phyloP scores from a whole-genome alignment of 2,113 vertebrate species.

The Ailurus styani region DNA sequence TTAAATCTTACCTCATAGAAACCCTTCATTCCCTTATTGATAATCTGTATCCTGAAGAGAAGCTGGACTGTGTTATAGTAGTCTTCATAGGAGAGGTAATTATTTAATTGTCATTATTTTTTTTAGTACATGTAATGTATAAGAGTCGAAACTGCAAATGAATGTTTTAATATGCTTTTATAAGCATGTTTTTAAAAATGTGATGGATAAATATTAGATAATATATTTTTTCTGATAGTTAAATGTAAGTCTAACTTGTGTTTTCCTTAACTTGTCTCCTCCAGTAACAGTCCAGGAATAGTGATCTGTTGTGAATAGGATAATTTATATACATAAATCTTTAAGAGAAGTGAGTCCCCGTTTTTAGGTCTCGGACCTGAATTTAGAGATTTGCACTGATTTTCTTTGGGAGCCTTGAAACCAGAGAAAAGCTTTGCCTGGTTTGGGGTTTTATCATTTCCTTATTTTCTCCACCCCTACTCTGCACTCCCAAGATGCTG shows the following conservation, averaged over 20 bases:
- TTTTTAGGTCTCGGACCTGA: neutral
- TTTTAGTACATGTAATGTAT: neutral
- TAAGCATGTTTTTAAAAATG: neutral
- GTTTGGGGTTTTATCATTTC: neutral
- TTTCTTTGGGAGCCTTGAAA: neutral
- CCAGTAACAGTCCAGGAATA: neutral
- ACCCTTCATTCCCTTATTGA: slow-evolving; percentile 97
- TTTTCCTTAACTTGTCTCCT: neutral
- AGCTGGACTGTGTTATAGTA: slow-evolving; percentile 95
- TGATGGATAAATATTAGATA: neutral
- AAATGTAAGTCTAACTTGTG: neutral
- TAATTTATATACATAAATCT: neutral
- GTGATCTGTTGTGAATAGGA: neutral
- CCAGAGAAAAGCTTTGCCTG: neutral
- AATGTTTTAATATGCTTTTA: slow-evolving; percentile 37
- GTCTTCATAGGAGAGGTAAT: slow-evolving; percentile 97
- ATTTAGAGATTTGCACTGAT: neutral
- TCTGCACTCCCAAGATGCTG: neutral
- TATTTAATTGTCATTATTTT: slow-evolving; percentile 33
- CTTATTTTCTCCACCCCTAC: neutral
- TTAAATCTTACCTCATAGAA: slow-evolving; percentile 97
- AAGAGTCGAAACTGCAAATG: neutral
- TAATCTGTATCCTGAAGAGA: slow-evolving; percentile 95
- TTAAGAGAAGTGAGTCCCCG: neutral
- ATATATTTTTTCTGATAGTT: neutral